Conservation (phyloP, 2,113 vertebrate genomes). For the Microtus pennsylvanicus region DNA sequence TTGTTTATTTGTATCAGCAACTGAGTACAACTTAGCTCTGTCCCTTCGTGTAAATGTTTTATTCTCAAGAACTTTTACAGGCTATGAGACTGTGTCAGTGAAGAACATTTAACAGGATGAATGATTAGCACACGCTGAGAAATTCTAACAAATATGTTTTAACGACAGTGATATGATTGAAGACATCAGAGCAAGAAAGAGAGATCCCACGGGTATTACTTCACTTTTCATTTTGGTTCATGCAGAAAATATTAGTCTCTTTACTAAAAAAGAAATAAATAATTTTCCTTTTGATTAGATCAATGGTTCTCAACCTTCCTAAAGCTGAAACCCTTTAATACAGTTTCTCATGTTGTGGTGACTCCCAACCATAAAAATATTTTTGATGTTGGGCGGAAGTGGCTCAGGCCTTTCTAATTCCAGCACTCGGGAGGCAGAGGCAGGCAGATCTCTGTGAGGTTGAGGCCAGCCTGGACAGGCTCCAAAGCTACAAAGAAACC, state of each 20-base stretch:
- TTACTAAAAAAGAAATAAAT: slow-evolving; percentile 52
- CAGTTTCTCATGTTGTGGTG: neutral
- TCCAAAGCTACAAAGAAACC: too few relatives aligned
- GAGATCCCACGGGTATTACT: neutral
- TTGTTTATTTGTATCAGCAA: slow-evolving; percentile 35
- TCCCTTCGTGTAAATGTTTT: neutral
- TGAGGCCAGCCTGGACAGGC: too few relatives aligned
- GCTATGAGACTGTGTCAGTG: slow-evolving; percentile 22
- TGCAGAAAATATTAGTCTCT: slow-evolving; percentile 49
- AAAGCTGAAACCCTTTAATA: neutral
- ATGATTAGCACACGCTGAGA: slow-evolving; percentile 40
- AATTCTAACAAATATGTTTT: slow-evolving; percentile 52
- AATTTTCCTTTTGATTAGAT: slow-evolving; percentile 56
- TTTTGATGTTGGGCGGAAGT: neutral
- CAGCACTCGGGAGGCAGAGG: too few relatives aligned
- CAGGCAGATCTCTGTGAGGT: too few relatives aligned
- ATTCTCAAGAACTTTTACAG: slow-evolving; percentile 17
- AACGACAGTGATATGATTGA: slow-evolving; percentile 30
- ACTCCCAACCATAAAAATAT: neutral
- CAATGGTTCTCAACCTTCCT: neutral
- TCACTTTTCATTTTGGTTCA: slow-evolving; percentile 32
- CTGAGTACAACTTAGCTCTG: slow-evolving; percentile 36
- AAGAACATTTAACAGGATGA: slow-evolving; percentile 47
- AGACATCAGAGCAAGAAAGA: slow-evolving; percentile 44
- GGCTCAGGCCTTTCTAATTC: too few relatives aligned